Conservation (phyloP, 1,140 invertebrate species). For the Nasonia giraulti region DNA sequence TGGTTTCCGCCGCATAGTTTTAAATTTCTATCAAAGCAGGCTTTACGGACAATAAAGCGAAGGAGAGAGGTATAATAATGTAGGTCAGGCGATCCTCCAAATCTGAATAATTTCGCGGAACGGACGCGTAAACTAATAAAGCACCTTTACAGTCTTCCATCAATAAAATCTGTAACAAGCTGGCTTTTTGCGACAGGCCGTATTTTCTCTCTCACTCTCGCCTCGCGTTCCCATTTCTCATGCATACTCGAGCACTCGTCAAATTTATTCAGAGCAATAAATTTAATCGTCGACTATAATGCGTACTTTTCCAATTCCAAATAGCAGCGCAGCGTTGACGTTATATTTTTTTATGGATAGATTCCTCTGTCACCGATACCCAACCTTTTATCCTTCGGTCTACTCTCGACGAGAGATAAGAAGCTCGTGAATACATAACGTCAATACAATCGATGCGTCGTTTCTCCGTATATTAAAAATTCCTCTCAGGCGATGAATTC, state of each 20-base stretch:
- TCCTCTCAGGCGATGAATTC: no score
- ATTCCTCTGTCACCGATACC: background rate
- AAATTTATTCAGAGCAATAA: conserved; percentile 27
- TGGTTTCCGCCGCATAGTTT: no score
- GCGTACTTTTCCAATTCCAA: no score
- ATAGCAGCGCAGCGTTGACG: no score
- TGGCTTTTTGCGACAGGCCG: background rate
- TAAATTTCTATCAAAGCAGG: no score
- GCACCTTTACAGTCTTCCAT: background rate
- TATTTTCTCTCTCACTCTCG: background rate
- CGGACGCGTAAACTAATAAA: background rate
- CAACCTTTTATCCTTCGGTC: background rate
- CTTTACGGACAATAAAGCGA: background rate
- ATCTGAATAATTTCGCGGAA: background rate
- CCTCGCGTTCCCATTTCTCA: conserved; percentile 28
- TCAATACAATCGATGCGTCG: no score
- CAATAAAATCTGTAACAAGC: background rate
- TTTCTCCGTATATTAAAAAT: no score
- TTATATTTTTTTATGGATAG: background rate
- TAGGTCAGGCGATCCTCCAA: no score
- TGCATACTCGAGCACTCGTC: background rate
- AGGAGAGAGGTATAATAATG: background rate
- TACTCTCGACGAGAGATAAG: background rate
- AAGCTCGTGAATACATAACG: background rate
- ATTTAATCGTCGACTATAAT: conserved; percentile 26